Evolutionary conservation across 2,888 invertebrate species (phyloP).

Genomic region (Tipula vernalis): DNA sequence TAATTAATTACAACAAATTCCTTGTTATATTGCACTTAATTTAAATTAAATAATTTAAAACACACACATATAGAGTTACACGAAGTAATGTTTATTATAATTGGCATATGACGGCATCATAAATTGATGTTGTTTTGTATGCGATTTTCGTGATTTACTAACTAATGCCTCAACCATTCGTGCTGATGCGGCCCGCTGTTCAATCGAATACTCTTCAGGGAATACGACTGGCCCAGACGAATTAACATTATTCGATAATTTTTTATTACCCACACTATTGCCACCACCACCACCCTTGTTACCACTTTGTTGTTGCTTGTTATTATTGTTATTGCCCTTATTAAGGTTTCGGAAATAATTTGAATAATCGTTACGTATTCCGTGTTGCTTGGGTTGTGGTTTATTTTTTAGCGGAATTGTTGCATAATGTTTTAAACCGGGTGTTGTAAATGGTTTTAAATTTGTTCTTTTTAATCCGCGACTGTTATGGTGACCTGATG

Average conservation of each 20-base stretch:
- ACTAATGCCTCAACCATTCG: constrained; percentile 11
- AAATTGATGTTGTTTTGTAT: neutral
- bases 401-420: constrained; percentile 11
- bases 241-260: neutral
- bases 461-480: constrained; percentile 27
- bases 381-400: neutral
- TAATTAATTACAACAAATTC: neutral
- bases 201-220: constrained; percentile 7
- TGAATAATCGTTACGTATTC: neutral
- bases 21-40: neutral
- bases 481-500: neutral
- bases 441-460: constrained; percentile 35
- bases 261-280: neutral
- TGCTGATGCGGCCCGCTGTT: constrained; percentile 10
- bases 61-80: neutral
- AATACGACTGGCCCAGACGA: constrained; percentile 10
- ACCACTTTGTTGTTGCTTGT: neutral
- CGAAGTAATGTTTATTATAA: neutral
- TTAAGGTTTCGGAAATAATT: neutral
- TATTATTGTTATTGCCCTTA: neutral
- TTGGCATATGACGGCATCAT: neutral
- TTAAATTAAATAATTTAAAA: neutral
- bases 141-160: neutral
- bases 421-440: constrained; percentile 38
- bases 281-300: neutral